phyloP scores from a whole-genome alignment of 1,140 invertebrate species.

The Chymomyza costata region DNA sequence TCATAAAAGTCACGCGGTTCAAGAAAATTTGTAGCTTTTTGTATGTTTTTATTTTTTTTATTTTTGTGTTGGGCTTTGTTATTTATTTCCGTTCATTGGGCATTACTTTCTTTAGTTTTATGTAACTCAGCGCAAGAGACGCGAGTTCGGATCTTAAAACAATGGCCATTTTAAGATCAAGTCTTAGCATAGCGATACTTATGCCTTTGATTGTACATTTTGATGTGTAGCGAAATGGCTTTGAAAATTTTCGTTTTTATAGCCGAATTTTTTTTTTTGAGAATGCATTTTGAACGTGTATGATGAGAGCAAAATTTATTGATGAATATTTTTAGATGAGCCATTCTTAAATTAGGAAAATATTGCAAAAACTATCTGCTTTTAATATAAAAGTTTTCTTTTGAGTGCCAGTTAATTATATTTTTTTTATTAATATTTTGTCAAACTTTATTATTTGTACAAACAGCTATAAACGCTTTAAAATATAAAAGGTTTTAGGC shows the following conservation, averaged over 20 bases:
- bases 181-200: background rate
- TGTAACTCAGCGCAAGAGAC: background rate
- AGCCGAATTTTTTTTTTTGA: background rate
- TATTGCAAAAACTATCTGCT: no score
- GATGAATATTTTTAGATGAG: no score
- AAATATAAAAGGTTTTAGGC: no score
- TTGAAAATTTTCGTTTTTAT: background rate
- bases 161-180: background rate
- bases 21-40: constrained; percentile 11
- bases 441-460: no score
- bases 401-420: no score
- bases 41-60: background rate
- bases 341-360: no score
- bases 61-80: background rate
- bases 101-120: background rate
- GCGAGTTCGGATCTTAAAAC: no score
- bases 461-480: no score
- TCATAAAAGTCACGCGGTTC: constrained; percentile 54
- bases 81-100: background rate
- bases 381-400: no score
- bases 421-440: no score
- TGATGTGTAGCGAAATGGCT: background rate
- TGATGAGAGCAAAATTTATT: no score
- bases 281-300: no score
- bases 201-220: background rate